Evolutionary conservation across 1,140 invertebrate species (phyloP).

Genomic region (Macrotrachela quadricornifera): DNA sequence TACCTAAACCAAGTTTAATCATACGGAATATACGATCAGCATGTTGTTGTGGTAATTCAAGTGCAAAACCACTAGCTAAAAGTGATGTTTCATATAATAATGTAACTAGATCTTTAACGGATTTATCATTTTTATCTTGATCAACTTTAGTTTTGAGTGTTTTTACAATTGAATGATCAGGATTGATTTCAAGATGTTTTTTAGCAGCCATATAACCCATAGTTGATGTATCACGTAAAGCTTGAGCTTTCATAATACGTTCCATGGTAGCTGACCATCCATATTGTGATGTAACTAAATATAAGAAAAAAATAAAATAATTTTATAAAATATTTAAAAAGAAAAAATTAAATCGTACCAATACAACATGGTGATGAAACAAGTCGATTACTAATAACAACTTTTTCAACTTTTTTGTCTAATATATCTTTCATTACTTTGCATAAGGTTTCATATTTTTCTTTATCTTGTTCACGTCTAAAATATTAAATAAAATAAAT

Average conservation of each 20-base stretch:
- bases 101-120: constrained; percentile 40
- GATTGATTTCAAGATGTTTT: constrained; percentile 53
- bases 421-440: constrained; percentile 95
- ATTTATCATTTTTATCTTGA: constrained; percentile 86
- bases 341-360: background rate
- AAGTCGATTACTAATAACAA: constrained; percentile 69
- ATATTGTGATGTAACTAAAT: constrained; percentile 74
- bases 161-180: constrained; percentile 81
- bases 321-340: too few species aligned
- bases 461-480: constrained; percentile 43
- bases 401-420: constrained; percentile 89
- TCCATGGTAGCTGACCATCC: constrained; percentile 99
- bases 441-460: constrained; percentile 53
- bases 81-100: constrained; percentile 30
- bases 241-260: constrained; percentile 95
- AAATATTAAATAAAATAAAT: too few species aligned
- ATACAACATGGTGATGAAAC: constrained; percentile 94
- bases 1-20: constrained; percentile 81
- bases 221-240: constrained; percentile 71
- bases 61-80: constrained; percentile 24
- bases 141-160: constrained; percentile 67
- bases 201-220: constrained; percentile 80
- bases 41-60: constrained; percentile 29
- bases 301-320: too few species aligned
- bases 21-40: constrained; percentile 46